Base-by-base conservation (phyloP, 2,888 invertebrate genomes). In the Steinernema scapterisci region DNA sequence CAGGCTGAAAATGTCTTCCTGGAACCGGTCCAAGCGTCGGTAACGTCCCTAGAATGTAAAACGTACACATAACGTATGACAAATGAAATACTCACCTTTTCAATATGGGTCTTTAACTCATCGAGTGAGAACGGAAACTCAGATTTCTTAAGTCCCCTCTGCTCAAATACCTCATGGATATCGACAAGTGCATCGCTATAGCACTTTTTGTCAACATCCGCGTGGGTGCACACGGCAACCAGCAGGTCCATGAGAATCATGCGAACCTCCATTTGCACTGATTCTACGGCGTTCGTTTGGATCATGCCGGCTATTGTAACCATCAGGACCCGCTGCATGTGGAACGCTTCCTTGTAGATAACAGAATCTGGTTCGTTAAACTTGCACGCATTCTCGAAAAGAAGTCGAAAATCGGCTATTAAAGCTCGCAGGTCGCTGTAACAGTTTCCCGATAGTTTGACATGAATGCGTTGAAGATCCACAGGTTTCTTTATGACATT, bases 301-400 rank as follows among this genome's bases (percentile, higher is more conserved):
- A 31, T 63, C 63, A 63, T 70, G 23, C 70, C 63, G 9, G 51
- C 48, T 23, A 72, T 43, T 3, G 81, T 94, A 90, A 97, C 89
- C 79, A 97, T 90, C 75, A 95, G 94, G 71, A 97, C 91, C 79
- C 95, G 91, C 89, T 97, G 63, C 63, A 63, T 63, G 63, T 63
- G 38, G 31, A 63, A 63, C 16, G 63, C 63, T 27, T 63, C 84
- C 78, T 86, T 86, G 79, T 95, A 97, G 81, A 99, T 95, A 88
- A 93, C 92, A 0, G 97, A 97, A 23, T 95, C 94, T 88, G 97
- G 94, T 89, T 99, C 97, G 88, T 99, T 99, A 89, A 95, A 99
- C 84, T 94, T 94, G 0, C 96, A 93, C 86, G 97, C 99, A 89
- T 99, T 99, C 75, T 93, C 92, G 89, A 99, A 97, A 96, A 99